These are phyloP conservation scores for Caenorhabditis sinica DNA, from an alignment of 2,888 invertebrate species.

Conservation along the genomic window DNA sequence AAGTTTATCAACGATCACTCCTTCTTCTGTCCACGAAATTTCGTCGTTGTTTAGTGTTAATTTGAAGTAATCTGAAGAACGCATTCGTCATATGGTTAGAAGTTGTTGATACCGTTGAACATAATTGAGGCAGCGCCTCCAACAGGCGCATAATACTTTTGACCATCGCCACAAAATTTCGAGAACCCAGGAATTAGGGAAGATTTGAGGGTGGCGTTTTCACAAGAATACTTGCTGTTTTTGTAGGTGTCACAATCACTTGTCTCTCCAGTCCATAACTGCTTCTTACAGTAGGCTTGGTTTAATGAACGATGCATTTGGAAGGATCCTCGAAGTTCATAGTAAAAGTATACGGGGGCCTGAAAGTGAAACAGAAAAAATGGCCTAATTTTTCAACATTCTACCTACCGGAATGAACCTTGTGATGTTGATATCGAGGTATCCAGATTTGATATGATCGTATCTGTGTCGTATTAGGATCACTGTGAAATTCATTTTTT, in stretches of 20 bases:
- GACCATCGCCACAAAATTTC: background rate
- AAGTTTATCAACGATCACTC: constrained; percentile 29
- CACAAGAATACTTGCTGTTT: constrained; percentile 39
- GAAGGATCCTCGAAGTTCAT: constrained; percentile 44
- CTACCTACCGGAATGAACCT: constrained; percentile 14
- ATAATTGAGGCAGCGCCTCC: constrained; percentile 44
- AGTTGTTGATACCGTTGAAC: constrained; percentile 52
- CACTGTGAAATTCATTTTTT: constrained; percentile 16
- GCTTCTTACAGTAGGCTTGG: constrained; percentile 39
- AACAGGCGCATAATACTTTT: constrained; percentile 47
- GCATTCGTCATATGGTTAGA: background rate
- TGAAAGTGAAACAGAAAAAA: background rate
- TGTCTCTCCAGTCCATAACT: constrained; percentile 9
- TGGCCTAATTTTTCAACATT: background rate
- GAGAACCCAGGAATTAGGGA: background rate
- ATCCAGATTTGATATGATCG: constrained; percentile 17
- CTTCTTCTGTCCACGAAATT: constrained; percentile 56
- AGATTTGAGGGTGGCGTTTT: background rate
- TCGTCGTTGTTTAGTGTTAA: constrained; percentile 11
- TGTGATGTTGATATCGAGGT: constrained; percentile 20
- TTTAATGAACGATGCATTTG: constrained; percentile 41
- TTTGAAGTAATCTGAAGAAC: constrained; percentile 43
- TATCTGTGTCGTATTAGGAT: constrained; percentile 16
- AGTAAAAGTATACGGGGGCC: constrained; percentile 60
- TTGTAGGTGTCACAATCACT: constrained; percentile 38